phyloP scores from a whole-genome alignment of 1,140 invertebrate species.

The Diabrotica virgifera region DNA sequence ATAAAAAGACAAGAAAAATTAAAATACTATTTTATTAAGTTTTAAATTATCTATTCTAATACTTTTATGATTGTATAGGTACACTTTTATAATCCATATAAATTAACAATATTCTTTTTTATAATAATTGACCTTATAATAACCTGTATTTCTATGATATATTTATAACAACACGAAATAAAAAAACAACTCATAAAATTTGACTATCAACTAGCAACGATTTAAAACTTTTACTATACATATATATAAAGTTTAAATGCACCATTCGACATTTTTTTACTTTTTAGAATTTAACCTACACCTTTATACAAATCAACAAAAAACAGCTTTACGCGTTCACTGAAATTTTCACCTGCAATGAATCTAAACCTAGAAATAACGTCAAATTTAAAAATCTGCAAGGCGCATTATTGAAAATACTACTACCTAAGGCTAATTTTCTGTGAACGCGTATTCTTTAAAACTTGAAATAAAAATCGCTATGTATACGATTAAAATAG shows the following conservation, averaged over 20 bases:
- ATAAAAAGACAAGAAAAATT: neutral
- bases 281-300: constrained; percentile 24
- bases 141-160: constrained; percentile 26
- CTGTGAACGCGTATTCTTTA: too few species aligned
- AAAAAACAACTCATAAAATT: constrained; percentile 14
- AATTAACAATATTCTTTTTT: constrained; percentile 18
- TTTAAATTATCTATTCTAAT: constrained; percentile 19
- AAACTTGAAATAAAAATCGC: too few species aligned
- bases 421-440: too few species aligned
- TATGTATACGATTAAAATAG: too few species aligned
- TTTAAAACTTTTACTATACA: constrained; percentile 18
- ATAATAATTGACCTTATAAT: constrained; percentile 28
- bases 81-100: constrained; percentile 21
- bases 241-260: constrained; percentile 16
- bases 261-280: constrained; percentile 9
- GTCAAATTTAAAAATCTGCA: too few species aligned
- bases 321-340: neutral
- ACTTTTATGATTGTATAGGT: constrained; percentile 19
- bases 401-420: too few species aligned
- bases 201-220: constrained; percentile 18
- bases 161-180: constrained; percentile 24
- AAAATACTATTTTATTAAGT: constrained; percentile 18
- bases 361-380: too few species aligned
- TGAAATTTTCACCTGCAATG: neutral
- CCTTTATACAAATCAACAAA: constrained; percentile 20